Percentiles rank a stretch among this genome's conserved stretches.
phyloP scores from a whole-genome alignment of 1,140 invertebrate genomes.

The Ctenoplectra terminalis region DNA sequence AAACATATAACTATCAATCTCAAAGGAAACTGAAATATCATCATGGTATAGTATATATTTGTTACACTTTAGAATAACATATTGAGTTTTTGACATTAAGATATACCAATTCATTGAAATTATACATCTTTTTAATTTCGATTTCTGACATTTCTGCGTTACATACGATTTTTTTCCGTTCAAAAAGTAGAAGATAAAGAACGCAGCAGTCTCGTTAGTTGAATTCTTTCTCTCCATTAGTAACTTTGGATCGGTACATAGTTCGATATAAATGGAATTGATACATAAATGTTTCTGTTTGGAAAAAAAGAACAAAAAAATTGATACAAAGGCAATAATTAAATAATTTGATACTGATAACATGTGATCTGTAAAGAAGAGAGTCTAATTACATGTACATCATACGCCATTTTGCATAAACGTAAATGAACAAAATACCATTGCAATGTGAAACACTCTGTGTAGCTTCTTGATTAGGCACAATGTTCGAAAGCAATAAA shows the following conservation, averaged over 20 bases:
- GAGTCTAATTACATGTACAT: slow-evolving; percentile 36
- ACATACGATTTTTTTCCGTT: neutral
- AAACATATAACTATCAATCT: slow-evolving; percentile 11
- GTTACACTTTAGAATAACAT: neutral
- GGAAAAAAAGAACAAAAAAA: slow-evolving; percentile 30
- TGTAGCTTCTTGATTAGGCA: slow-evolving; percentile 70
- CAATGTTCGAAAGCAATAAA: slow-evolving; percentile 70
- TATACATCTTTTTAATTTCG: neutral
- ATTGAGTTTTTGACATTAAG: neutral
- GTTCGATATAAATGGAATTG: slow-evolving; percentile 37
- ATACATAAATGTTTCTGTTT: slow-evolving; percentile 22
- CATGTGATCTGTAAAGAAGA: neutral
- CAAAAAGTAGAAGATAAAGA: slow-evolving; percentile 29
- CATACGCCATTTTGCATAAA: slow-evolving; percentile 38
- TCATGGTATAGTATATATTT: slow-evolving; percentile 2
- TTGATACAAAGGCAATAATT: slow-evolving; percentile 14
- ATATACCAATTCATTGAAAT: slow-evolving; percentile 22
- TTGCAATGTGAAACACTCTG: slow-evolving; percentile 57
- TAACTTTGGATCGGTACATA: slow-evolving; percentile 40
- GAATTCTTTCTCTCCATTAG: slow-evolving; percentile 34
- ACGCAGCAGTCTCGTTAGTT: slow-evolving; percentile 24
- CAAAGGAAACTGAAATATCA: slow-evolving; percentile 17
- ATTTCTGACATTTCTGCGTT: slow-evolving; percentile 2
- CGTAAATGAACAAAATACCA: slow-evolving; percentile 55
- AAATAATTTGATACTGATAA: slow-evolving; percentile 36